Base-by-base conservation (phyloP, 2,113 vertebrate species). In the Nothobranchius furzeri region DNA sequence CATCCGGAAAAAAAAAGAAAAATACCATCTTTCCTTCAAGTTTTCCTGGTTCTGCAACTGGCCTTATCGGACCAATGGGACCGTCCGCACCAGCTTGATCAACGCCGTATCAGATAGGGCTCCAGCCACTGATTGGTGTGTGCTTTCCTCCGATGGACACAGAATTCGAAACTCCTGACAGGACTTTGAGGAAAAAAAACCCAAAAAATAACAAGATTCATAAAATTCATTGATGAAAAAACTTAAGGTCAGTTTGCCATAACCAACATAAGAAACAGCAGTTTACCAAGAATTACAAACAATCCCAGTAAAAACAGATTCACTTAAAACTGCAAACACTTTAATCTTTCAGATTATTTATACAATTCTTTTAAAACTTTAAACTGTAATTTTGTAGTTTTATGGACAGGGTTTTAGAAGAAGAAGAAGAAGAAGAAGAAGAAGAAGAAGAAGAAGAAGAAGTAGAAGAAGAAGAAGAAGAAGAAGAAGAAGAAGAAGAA, bases 1-100 rank as follows among this genome's bases (percentile, higher is more conserved):
- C 90, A 90, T 82, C 87, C 79, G 84, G 83, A 80, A 84, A 81
- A 62, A 62, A 77, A 80, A 75, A 43, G 58, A 37, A 47, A 70
- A 70, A 54, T 54, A 57, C 5, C 3, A 81, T 84, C 85, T 83
- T 81, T 87, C 77, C 83, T 78, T 84, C 82, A 77, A 72, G 67
- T 85, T 79, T 70, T 64, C 50, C 37, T 45, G 67, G 42, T 15
- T 35, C 68, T 36, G 64, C 69, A 76, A 64, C 60, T 0, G 37
- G 61, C 49, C 77, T 83, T 88, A 89, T 89, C 86, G 80, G 83
- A 79, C 80, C 64, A 9, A 72, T 54, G 43, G 73, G 74, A 66
- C 68, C 71, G 53, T 78, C 55, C 72, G 55, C 60, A 69, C 60
- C 66, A 68, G 77, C 66, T 66, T 71, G 70, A 82, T 82, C 68